Evolutionary conservation across 2,113 vertebrate species (phyloP), one percentile per base, ranked within the genome.

Genomic region (Orthonyx spaldingii): DNA sequence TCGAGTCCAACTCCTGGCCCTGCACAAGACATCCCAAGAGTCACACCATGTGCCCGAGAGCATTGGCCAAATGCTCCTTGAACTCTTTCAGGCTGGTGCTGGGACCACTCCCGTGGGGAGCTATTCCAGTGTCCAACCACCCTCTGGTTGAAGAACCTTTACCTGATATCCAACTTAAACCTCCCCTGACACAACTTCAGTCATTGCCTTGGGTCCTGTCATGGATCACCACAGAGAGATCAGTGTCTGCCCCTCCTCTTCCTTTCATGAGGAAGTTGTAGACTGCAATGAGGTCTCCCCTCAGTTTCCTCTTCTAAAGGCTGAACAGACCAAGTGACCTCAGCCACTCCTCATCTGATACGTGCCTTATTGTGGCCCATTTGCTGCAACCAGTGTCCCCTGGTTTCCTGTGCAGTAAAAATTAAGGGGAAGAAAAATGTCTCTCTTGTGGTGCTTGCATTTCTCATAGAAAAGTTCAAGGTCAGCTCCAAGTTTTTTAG

Each of bases 81-180:
- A 68, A 37, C 18, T 44, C 0, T 59, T 11, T 77, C 63, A 68
- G 63, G 32, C 72, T 77, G 32, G 17, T 22, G 32, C 63, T 44
- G 53, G 1, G 21, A 44, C 21, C 9, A 10, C 37, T 44, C 1
- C 53, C 1, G 0, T 33, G 33, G 17, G 63, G 14, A 68, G 21
- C 27, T 22, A 14, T 60, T 37, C 44, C 33, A 68, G 44, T 77
- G 53, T 33, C 22, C 33, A 44, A 0, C 2, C 17, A 52, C 4
- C 11, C 33, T 37, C 18, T 60, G 27, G 22, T 61, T 14, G 11
- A 68, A 60, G 53, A 77, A 13, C 6, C 4, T 60, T 68, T 68
- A 10, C 7, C 37, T 18, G 14, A 22, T 52, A 44, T 5, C 12
- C 53, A 68, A 4, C 17, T 11, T 44, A 44, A 77, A 52, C 22